phyloP scores from a whole-genome alignment of 2,888 invertebrate species.

The Diarsia dahlii region DNA sequence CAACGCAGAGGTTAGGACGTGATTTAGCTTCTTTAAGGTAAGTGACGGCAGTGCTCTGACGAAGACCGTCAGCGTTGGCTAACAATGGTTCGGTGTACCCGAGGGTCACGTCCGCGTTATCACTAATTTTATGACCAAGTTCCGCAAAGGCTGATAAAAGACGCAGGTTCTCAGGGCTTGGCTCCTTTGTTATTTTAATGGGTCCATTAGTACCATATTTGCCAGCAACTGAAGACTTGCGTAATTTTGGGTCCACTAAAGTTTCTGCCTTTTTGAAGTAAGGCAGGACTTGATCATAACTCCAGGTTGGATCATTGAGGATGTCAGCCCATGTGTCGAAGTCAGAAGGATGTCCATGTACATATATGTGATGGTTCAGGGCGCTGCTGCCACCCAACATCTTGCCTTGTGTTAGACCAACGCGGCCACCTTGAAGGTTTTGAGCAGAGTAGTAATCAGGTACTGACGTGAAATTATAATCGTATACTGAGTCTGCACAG shows the following conservation, averaged over 20 bases:
- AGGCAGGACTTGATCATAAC: slow-evolving; percentile 29
- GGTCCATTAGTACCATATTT: slow-evolving; percentile 60
- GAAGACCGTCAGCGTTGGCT: slow-evolving; percentile 53
- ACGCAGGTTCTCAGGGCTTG: background rate
- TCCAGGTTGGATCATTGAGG: slow-evolving; percentile 41
- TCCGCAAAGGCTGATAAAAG: slow-evolving; percentile 43
- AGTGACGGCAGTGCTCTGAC: slow-evolving; percentile 66
- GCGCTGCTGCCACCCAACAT: slow-evolving; percentile 50
- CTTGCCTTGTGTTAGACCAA: slow-evolving; percentile 42
- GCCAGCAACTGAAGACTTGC: slow-evolving; percentile 22
- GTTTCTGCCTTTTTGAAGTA: slow-evolving; percentile 55
- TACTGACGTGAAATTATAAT: slow-evolving; percentile 40
- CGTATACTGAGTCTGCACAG: slow-evolving; percentile 17
- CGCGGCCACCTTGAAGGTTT: slow-evolving; percentile 8
- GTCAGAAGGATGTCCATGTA: slow-evolving; percentile 16
- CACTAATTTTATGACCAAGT: slow-evolving; percentile 49
- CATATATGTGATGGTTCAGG: slow-evolving; percentile 38
- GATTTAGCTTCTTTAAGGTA: slow-evolving; percentile 62
- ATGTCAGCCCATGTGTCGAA: slow-evolving; percentile 35
- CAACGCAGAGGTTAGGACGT: slow-evolving; percentile 66
- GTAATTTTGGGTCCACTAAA: slow-evolving; percentile 30
- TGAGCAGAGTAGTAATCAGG: slow-evolving; percentile 37
- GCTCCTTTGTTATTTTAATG: slow-evolving; percentile 53
- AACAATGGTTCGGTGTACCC: slow-evolving; percentile 65
- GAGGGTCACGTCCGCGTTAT: slow-evolving; percentile 34